Evolutionary conservation across 2,113 vertebrate genomes (phyloP), one percentile per base, ranked within the genome.

Genomic region (Notarius lentiginosus): DNA sequence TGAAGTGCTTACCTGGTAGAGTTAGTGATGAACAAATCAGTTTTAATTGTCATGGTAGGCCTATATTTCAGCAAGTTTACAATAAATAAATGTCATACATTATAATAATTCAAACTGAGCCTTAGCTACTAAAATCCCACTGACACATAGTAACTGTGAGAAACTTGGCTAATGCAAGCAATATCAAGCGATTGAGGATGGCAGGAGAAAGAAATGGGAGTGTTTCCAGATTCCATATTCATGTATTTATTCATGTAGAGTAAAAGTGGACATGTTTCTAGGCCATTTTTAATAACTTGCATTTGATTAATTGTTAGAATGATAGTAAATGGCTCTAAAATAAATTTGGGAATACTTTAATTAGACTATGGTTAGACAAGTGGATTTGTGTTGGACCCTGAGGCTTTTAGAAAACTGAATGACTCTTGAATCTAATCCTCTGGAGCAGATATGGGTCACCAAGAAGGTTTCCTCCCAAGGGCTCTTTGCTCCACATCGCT

Each of bases 361-460:
- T 41, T 47, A 80, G 9, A 80, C 55, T 22, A 24, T 17, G 60
- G 77, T 60, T 11, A 34, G 53, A 60, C 1, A 2, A 76, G 24
- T 70, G n/a, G 66, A 34, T 34, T 61, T 24, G 47, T 30, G 61
- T 66, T 63, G 58, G 24, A 72, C 53, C 53, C 56, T 0, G 15
- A 81, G n/a, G 79, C 56, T 80, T 68, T 85, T 61, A 51, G 72
- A 61, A 72, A 55, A 84, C 76, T 82, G 81, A 91, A 81, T 72
- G 80, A 56, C 56, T 70, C 91, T 83, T 51, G 51, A 86, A 86
- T 88, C 82, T 87, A 90, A 89, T 91, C 83, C 89, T 73, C 55
- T 73, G 22, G 82, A 79, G 83, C 88, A 89, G 87, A 89, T 90
- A 80, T 88, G 89, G 91, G 87, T 91, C 89, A 90, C 34, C 8